Conservation (phyloP, 2,113 vertebrate species). For the Anarhynchus alexandrinus region DNA sequence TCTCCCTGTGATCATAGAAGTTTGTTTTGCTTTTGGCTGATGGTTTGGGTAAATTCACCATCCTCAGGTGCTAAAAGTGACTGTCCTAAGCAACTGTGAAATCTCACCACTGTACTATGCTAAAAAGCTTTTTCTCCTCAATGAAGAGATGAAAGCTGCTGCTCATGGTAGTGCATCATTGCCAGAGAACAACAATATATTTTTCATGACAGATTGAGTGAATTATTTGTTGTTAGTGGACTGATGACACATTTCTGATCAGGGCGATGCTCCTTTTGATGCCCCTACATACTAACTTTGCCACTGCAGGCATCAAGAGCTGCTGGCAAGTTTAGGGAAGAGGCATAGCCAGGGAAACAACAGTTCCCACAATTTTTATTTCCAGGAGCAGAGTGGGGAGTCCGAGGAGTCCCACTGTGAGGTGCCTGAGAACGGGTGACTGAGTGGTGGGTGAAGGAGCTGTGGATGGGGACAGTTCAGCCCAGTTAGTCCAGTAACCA, state of each 20-base stretch:
- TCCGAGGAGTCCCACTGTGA: background rate
- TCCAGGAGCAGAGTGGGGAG: background rate
- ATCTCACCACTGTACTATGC: background rate
- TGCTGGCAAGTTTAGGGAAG: background rate
- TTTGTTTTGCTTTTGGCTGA: background rate
- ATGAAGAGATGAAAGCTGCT: background rate
- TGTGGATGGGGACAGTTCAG: background rate
- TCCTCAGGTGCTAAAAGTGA: background rate
- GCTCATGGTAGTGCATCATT: background rate
- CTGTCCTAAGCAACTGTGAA: background rate
- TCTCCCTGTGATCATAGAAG: background rate
- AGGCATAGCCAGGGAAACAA: rapidly evolving
- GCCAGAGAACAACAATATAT: background rate
- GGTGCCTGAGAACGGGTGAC: background rate
- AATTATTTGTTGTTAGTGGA: background rate
- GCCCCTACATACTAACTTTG: background rate
- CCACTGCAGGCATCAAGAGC: background rate
- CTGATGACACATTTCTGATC: background rate
- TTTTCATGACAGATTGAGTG: background rate
- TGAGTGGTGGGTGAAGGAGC: background rate
- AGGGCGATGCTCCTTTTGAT: background rate
- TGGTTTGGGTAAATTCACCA: background rate
- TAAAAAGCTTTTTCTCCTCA: background rate
- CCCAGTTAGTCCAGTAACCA: rapidly evolving
- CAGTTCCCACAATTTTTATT: background rate